A percentile compares a stretch with the other conserved stretches of the same genome.
These are phyloP conservation scores for Diadophis punctatus DNA, from an alignment of 2,113 vertebrate genomes.

Conservation along the genomic window DNA sequence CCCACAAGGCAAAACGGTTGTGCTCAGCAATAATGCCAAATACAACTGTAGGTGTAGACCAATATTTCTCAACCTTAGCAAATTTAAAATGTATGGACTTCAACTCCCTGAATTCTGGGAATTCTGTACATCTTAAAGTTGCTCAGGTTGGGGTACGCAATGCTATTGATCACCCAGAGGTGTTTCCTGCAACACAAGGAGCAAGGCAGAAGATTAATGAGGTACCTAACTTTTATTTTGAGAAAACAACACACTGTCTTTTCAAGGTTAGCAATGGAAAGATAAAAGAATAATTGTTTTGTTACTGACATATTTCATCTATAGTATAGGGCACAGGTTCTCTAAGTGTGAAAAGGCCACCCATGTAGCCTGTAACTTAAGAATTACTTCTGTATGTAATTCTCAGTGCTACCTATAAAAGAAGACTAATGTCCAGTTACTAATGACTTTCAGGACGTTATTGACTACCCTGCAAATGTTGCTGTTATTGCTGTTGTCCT, in stretches of 20 bases:
- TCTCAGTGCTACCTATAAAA: neutral
- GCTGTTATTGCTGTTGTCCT: neutral
- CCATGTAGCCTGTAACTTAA: neutral
- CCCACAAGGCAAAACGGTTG: conserved; percentile 33
- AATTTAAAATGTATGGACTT: neutral
- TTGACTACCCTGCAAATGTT: neutral
- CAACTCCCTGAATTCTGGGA: neutral
- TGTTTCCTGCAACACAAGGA: neutral
- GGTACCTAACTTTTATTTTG: neutral
- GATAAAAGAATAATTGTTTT: neutral
- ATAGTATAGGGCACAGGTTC: neutral
- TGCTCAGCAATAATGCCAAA: conserved; percentile 16
- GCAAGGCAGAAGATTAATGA: neutral
- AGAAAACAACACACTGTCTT: neutral
- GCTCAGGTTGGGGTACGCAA: neutral
- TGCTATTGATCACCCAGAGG: neutral
- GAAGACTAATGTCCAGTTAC: neutral
- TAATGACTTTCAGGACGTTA: neutral
- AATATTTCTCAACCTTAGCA: neutral
- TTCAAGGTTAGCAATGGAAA: neutral
- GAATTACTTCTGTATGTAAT: neutral
- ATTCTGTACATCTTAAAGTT: neutral
- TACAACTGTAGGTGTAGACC: conserved; percentile 9
- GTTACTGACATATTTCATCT: neutral
- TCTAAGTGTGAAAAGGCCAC: neutral